Evolutionary conservation across 2,888 invertebrate genomes (phyloP).

Genomic region (Plebejus anna): DNA sequence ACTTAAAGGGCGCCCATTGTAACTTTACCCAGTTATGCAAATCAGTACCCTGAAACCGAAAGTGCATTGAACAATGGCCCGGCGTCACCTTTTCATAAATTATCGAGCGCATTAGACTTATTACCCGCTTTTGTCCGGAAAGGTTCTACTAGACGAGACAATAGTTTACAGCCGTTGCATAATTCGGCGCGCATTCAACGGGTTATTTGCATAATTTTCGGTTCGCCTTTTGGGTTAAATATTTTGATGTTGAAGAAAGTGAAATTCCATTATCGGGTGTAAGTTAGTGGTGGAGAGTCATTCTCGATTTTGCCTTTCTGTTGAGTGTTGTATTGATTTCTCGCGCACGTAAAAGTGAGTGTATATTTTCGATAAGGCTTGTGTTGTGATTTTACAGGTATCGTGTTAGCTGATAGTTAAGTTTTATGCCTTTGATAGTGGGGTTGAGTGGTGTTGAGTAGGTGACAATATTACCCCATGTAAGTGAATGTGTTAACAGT

Average conservation of each 20-base stretch:
- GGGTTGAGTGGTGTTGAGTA: constrained; percentile 54
- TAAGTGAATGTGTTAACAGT: constrained; percentile 40
- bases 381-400: constrained; percentile 71
- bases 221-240: constrained; percentile 56
- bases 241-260: constrained; percentile 71
- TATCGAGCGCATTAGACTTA: constrained; percentile 73
- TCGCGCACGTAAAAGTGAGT: constrained; percentile 60
- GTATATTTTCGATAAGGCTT: constrained; percentile 69
- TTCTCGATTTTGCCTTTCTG: constrained; percentile 53
- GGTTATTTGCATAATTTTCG: constrained; percentile 65
- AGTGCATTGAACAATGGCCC: constrained; percentile 64
- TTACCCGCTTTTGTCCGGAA: constrained; percentile 57
- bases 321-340: constrained; percentile 40
- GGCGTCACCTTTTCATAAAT: constrained; percentile 73
- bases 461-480: constrained; percentile 18
- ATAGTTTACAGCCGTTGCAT: constrained; percentile 45
- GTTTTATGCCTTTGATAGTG: constrained; percentile 45
- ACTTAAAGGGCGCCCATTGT: constrained; percentile 70
- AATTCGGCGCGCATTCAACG: constrained; percentile 50
- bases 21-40: constrained; percentile 69
- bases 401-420: constrained; percentile 58
- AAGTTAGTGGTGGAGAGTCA: constrained; percentile 46
- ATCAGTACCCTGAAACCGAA: constrained; percentile 76
- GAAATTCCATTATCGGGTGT: constrained; percentile 44
- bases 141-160: constrained; percentile 46